Conservation (phyloP, 2,888 invertebrate species). For the Saturnia japonica region DNA sequence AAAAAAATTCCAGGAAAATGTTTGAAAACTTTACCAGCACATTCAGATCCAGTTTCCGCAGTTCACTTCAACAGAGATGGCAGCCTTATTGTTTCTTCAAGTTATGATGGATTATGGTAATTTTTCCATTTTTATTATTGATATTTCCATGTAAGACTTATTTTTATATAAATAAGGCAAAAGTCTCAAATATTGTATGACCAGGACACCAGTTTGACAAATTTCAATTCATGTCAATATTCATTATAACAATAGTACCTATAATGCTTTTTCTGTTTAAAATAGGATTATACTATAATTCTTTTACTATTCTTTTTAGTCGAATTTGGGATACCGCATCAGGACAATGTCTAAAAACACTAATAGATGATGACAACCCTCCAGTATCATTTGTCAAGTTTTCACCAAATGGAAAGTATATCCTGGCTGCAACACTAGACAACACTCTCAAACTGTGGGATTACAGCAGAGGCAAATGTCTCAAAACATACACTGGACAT, state of each 20-base stretch:
- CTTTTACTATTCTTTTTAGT: conserved; percentile 75
- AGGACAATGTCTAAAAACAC: conserved; percentile 98
- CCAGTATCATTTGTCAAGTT: conserved; percentile 99
- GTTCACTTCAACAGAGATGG: conserved; percentile 99
- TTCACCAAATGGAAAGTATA: conserved; percentile 99
- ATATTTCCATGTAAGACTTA: too few relatives aligned
- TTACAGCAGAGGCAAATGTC: conserved; percentile 98
- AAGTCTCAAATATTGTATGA: too few relatives aligned
- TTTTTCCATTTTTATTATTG: conserved; percentile 26
- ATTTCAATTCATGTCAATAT: neutral
- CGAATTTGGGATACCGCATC: conserved; percentile 99
- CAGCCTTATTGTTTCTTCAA: conserved; percentile 98
- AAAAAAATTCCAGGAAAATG: conserved; percentile 87
- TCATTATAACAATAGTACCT: neutral
- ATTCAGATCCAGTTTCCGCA: conserved; percentile 99
- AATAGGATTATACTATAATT: neutral
- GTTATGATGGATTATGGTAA: conserved; percentile 98
- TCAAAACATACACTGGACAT: conserved; percentile 99
- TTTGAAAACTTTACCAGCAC: conserved; percentile 98
- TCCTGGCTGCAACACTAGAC: conserved; percentile 98
- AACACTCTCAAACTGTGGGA: conserved; percentile 99
- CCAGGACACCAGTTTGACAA: too few relatives aligned
- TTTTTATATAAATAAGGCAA: too few relatives aligned
- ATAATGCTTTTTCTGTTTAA: neutral
- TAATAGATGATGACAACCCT: conserved; percentile 99